Base-by-base conservation (phyloP, 2,888 invertebrate species). In the Hanleya hanleyi region DNA sequence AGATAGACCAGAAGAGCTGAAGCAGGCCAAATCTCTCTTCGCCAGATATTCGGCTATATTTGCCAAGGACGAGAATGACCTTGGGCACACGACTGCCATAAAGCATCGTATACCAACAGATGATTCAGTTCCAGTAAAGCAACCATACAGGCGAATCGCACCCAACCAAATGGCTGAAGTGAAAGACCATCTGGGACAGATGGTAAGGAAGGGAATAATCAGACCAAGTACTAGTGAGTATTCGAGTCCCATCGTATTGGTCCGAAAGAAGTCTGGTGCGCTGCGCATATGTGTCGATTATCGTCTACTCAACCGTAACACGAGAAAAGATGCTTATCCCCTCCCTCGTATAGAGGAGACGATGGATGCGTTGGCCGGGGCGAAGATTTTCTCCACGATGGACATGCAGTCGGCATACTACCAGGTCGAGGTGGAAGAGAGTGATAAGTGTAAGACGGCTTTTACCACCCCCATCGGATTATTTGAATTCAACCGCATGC, bases 281-380 rank as follows among this genome's bases (percentile, higher is more conserved):
- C 36, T 80, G 9, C 51, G 80, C 15, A 38, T 77, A 6, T 77
- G 75, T 33, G 69, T 73, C 1, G 80, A 81, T 38, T 80, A 70
- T 29, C 61, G 80, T 22, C 51, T 38, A 29, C 57, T 81, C 15
- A 80, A 81, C 65, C 3, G 33, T 1, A 68, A 73, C n/a, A 78
- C 77, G 0, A 47, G 47, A 0, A 71, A 74, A 32, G 77, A 77
- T 67, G 65, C 77, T 7, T 74, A 75, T 47, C 75, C 78, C 0
- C 32, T 81, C 4, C 80, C 78, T 0, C 41, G 76, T 1, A 70
- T 80, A 9, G 74, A 75, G 18, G 81, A 81, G n/a, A 70, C 75
- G 18, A 61, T 78, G 35, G 68, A 76, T 67, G 12, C 37, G 5
- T 22, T 78, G 15, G 0, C 33, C 6, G 77, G 77, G 41, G 26